Evolutionary conservation across 64 coral and sea anemone genomes (phyloP).

Genomic region (Trachythela sp.): DNA sequence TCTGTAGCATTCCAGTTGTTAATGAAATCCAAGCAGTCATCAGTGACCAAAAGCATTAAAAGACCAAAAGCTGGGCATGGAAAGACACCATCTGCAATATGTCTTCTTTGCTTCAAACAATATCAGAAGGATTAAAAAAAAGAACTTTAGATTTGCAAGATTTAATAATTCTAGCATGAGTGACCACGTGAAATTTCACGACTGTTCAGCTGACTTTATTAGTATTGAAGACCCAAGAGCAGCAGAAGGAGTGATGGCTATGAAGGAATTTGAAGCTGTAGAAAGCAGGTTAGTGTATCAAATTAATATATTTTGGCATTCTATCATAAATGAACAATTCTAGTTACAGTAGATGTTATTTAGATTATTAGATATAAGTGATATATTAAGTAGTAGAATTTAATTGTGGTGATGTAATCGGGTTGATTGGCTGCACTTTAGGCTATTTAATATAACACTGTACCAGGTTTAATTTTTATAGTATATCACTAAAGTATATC

Average conservation of each 20-base stretch:
- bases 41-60: not conserved
- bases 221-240: conserved; percentile 7
- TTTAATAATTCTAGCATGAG: not conserved
- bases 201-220: conserved; percentile 2
- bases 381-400: not conserved
- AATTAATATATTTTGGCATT: not conserved
- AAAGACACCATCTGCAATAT: conserved; percentile 12
- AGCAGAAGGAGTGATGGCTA: not conserved
- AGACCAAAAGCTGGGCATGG: not conserved
- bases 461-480: not conserved
- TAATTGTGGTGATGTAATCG: too few species aligned
- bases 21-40: not conserved
- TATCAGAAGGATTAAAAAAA: not conserved
- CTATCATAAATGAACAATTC: not conserved
- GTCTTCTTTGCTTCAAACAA: conserved; percentile 25
- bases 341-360: not conserved
- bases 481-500: too few species aligned
- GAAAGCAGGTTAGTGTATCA: not conserved
- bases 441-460: too few species aligned
- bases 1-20: too few species aligned
- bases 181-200: not conserved
- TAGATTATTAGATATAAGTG: conserved; percentile 12
- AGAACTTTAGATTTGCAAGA: conserved; percentile 4
- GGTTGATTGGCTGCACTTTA: too few species aligned
- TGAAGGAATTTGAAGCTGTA: not conserved